Evolutionary conservation across 2,797 vertebrate species (phyloP), one percentile per base, ranked within the genome.

Genomic region (Arremon brunneinucha): DNA sequence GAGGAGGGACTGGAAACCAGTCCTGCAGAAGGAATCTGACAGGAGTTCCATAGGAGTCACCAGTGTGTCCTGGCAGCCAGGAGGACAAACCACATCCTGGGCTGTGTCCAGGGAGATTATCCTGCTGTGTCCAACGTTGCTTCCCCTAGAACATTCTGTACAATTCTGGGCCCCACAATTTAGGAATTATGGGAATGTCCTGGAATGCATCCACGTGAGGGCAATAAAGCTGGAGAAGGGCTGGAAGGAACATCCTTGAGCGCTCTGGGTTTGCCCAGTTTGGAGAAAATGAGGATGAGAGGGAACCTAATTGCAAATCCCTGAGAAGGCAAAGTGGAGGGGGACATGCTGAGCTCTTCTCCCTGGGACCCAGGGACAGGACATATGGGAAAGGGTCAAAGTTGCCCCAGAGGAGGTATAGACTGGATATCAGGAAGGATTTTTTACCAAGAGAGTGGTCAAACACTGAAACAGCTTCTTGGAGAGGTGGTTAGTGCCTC

Each of bases 41-140:
- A 13, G 28, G 59, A 75, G 4, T 11, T 34, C 56, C 49, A 26
- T 0, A 12, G 41, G 34, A 63, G 32, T 20, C 68, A 70, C 26
- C 35, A 2, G 32, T 0, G 12, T 28, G 17, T 12, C 57, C 22
- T 39, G 60, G 34, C 8, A 77, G n/a, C 70, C 44, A 9, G 7
- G 28, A 27, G 9, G 26, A 18, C 24, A 92, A 92, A 71, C 28
- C 24, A 3, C 44, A 63, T 47, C 39, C 71, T 72, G 35, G 37
- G 43, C 56, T 35, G 64, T 41, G 49, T 47, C 41, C 56, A 12
- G 49, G 20, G 35, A 34, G 30, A 87, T 76, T 10, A 80, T 65
- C 46, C 69, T 0, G 0, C n/a, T 60, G 37, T 21, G 30, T 10
- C n/a, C 24, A 13, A 34, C 6, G 0, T 6, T 44, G 50, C 9